Evolutionary conservation across 1,140 invertebrate genomes (phyloP), one percentile per base, ranked within the genome.

Genomic region (Stenopsyche tienmushanensis): DNA sequence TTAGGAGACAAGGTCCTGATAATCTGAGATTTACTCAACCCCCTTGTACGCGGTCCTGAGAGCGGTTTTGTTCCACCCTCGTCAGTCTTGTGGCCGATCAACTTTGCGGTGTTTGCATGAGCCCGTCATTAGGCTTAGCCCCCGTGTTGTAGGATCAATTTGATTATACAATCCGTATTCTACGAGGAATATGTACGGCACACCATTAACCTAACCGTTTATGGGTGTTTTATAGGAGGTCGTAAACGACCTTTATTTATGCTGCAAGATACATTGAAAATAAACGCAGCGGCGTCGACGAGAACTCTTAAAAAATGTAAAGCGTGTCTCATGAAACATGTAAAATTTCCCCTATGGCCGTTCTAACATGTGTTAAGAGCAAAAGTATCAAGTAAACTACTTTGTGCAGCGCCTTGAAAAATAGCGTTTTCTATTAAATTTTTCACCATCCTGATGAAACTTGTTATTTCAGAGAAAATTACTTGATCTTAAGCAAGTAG

Each of bases 191-290:
- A 60, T 60, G 29, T 41, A 41, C 24, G 57, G 21, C 13, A 24
- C 17, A 24, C 57, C 57, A 60, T 60, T 60, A 60, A 60, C 42
- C 42, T 44, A 60, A 60, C 57, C 57, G 57, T 60, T 60, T 60
- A 60, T 60, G 57, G 57, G 24, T 47, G 57, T 60, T 60, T 60
- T 60, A 60, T 25, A 17, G 42, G n/a, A 41, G 29, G 21, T 47
- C 57, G 44, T 60, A 60, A 60, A 60, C 21, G 57, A 47, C 57
- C 57, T 60, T 60, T 60, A 60, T 60, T 60, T 60, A 60, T 44
- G 44, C 26, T 34, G 57, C 29, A 17, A 24, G 57, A 60, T 60
- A 60, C 57, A 60, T 60, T 60, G 57, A 60, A 60, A 47, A 47
- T 60, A 60, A 60, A 60, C 57, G 21, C n/a, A 42, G 29, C 8